Base-by-base conservation (phyloP, 2,113 vertebrate genomes). In the Equus quagga region DNA sequence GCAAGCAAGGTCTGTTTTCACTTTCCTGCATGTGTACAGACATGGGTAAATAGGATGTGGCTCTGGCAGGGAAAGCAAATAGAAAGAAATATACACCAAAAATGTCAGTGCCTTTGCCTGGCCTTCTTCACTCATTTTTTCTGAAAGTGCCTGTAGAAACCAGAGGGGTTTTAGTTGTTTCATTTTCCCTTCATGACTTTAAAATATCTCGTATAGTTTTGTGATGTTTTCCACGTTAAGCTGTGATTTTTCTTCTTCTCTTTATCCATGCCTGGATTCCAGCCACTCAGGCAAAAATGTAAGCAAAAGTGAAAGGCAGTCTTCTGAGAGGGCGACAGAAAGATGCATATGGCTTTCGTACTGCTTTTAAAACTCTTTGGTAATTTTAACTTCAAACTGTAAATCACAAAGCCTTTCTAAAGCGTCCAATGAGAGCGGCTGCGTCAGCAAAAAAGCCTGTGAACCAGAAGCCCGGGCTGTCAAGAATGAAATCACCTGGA, bases 11-110 rank as follows among this genome's bases (percentile, higher is more conserved):
- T 96, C 94, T 97, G 62, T 91, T 93, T 97, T 96, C 94, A 56
- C 96, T 96, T 98, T 97, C 96, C 95, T 80, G 96, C 86, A 70
- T 93, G 80, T 51, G 89, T 51, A 86, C 86, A 97, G 95, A 92
- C 65, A 78, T 58, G 94, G 95, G 88, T 95, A 78, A 84, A 79
- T 73, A 96, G 46, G 92, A 94, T 56, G 31, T 44, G 62, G 28
- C 76, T 97, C 64, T 69, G 69, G 15, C 91, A 84, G 70, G 88
- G 89, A 87, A 92, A 98, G 72, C 86, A 91, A 96, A 82, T 17
- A 88, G 58, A 56, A 94, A 75, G 14, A n/a, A 64, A 21, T n/a
- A 94, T 8, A 44, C 46, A 46, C 33, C 51, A 0, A 62, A 46
- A 44, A 31, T 73, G 41, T 82, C 93, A 15, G 41, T 86, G 41